Evolutionary conservation across 2,888 invertebrate genomes (phyloP).

Genomic region (Orthosia gothica): DNA sequence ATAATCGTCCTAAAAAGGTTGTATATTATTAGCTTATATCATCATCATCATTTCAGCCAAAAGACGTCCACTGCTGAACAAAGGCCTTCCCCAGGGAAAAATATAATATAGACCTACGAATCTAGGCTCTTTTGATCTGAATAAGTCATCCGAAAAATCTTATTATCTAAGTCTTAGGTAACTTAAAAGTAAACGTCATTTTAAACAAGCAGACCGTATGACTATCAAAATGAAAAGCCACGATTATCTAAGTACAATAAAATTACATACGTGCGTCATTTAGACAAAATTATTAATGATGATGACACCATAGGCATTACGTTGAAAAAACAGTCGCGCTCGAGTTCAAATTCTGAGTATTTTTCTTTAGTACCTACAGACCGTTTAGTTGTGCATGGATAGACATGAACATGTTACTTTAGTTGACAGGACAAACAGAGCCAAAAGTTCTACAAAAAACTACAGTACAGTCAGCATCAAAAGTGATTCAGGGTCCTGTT

Average conservation of each 20-base stretch:
- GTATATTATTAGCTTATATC: no score
- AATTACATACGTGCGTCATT: constrained; percentile 44
- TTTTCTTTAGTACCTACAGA: constrained; percentile 23
- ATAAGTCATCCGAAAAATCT: no score
- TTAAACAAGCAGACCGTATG: not conserved
- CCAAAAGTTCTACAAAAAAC: not conserved
- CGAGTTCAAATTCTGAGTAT: constrained; percentile 39
- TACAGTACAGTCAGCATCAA: not conserved
- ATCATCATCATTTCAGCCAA: no score
- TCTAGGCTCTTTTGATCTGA: not conserved
- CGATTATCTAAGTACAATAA: constrained; percentile 17
- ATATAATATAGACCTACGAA: no score
- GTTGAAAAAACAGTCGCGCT: constrained; percentile 38
- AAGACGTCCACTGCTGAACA: no score
- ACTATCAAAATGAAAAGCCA: constrained; percentile 21
- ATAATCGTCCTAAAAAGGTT: no score
- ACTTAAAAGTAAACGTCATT: not conserved
- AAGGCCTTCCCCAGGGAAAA: no score
- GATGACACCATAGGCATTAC: constrained; percentile 19
- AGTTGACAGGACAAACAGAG: constrained; percentile 35
- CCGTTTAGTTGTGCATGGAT: constrained; percentile 5
- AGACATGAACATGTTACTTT: constrained; percentile 39
- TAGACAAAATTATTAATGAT: constrained; percentile 30
- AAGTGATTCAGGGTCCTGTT: not conserved
- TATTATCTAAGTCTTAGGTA: not conserved